Evolutionary conservation across 2,113 vertebrate genomes (phyloP), one percentile per base, ranked within the genome.

Genomic region (Theropithecus gelada): DNA sequence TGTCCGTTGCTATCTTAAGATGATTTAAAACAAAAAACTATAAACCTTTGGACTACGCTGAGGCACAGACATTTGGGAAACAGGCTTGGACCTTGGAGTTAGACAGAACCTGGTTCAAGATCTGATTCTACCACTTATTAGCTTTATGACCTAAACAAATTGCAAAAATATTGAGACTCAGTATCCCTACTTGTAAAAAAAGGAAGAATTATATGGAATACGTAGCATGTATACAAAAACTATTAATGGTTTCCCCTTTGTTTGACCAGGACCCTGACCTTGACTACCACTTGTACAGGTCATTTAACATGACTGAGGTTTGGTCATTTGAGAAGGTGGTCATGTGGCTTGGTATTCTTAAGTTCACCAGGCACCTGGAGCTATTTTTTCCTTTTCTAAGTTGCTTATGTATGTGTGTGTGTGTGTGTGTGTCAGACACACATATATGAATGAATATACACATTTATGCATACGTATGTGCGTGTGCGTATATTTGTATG

Each of bases 201-300:
- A 73, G 27, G 12, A 92, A 76, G 50, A 92, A 45, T 90, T 82
- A 45, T 11, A 13, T 8, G 43, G 61, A 18, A 14, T 57, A 35
- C 5, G 16, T 10, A 18, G 18, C 25, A 3, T 40, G 25, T 2
- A 3, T 52, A 6, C 25, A 64, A 70, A 59, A 17, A 11, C 6
- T 32, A 9, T 87, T 73, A 43, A 45, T 84, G 68, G 3, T n/a
- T 93, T 43, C 40, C 22, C 20, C n/a, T 88, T 86, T 61, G n/a
- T 68, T 73, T 79, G 90, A 86, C 66, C 61, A 30, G 61, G 27
- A 64, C 61, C 23, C 73, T 88, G 78, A 59, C 72, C n/a, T 76
- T 57, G 78, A 87, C 20, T 32, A 14, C 16, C 16, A 27, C n/a
- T 52, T 50, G 68, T 64, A 10, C 1, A 20, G 9, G 14, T 85